Evolutionary conservation across 1,140 invertebrate species (phyloP).

Genomic region (Drosophila bocki): DNA sequence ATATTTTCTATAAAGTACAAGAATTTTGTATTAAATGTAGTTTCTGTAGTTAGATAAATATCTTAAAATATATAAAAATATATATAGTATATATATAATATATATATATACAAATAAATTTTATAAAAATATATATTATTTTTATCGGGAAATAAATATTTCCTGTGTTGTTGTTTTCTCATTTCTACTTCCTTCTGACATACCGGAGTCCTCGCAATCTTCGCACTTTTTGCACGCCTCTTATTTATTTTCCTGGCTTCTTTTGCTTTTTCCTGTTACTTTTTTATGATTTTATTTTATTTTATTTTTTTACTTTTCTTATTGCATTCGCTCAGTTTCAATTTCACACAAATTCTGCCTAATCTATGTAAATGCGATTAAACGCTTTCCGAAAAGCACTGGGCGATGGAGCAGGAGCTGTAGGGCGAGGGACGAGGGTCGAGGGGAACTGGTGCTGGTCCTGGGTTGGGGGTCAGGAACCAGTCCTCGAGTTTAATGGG

Average conservation of each 20-base stretch:
- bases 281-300: not conserved
- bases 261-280: not conserved
- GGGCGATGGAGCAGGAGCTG: not conserved
- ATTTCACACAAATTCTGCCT: constrained; percentile 83
- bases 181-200: not conserved
- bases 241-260: constrained; percentile 40
- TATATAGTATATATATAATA: too few relatives aligned
- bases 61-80: not conserved
- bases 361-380: constrained; percentile 83
- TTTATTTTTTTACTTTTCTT: not conserved
- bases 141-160: not conserved
- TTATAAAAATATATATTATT: too few relatives aligned
- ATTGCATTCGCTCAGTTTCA: constrained; percentile 62
- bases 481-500: constrained; percentile 75
- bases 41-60: not conserved
- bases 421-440: not conserved
- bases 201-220: constrained; percentile 48
- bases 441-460: not conserved
- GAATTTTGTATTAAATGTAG: too few relatives aligned
- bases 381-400: constrained; percentile 74
- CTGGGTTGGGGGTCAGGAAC: constrained; percentile 18
- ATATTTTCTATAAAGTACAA: too few relatives aligned
- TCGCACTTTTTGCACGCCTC: constrained; percentile 74
- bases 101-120: not conserved
- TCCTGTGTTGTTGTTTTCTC: not conserved